Percentiles rank a stretch among this genome's conserved stretches.
phyloP scores from a whole-genome alignment of 35 echinoderm and acorn worm species.

The Hemicentrotus pulcherrimus region DNA sequence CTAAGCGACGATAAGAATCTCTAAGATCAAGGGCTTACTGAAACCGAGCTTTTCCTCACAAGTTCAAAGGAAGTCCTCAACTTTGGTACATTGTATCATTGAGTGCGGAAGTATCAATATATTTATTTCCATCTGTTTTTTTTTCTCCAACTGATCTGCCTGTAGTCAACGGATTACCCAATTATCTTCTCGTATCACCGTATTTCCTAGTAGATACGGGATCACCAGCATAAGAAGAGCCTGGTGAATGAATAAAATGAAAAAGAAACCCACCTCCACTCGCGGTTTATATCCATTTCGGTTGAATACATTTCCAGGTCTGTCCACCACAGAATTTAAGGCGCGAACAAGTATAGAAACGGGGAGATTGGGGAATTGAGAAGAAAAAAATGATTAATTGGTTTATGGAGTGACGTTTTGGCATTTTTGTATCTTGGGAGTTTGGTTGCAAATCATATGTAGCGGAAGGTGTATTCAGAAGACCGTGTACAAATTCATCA shows the following conservation, averaged over 20 bases:
- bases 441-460: background rate
- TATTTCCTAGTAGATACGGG: background rate
- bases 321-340: background rate
- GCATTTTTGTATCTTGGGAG: background rate
- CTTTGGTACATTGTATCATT: background rate
- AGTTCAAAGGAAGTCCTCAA: background rate
- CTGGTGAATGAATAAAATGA: background rate
- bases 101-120: background rate
- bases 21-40: background rate
- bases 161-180: background rate
- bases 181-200: background rate
- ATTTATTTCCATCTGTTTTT: background rate
- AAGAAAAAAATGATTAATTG: background rate
- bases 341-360: background rate
- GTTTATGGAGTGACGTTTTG: slow-evolving; percentile 3
- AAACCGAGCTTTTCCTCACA: background rate
- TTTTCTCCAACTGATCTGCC: background rate
- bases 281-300: background rate
- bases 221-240: background rate
- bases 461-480: background rate
- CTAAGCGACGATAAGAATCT: background rate
- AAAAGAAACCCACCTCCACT: background rate
- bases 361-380: background rate
- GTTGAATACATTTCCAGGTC: background rate
- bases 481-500: no score